Percentiles rank a stretch among this genome's conserved stretches.
phyloP scores from a whole-genome alignment of 2,888 invertebrate genomes.

The Petrolisthes manimaculis region DNA sequence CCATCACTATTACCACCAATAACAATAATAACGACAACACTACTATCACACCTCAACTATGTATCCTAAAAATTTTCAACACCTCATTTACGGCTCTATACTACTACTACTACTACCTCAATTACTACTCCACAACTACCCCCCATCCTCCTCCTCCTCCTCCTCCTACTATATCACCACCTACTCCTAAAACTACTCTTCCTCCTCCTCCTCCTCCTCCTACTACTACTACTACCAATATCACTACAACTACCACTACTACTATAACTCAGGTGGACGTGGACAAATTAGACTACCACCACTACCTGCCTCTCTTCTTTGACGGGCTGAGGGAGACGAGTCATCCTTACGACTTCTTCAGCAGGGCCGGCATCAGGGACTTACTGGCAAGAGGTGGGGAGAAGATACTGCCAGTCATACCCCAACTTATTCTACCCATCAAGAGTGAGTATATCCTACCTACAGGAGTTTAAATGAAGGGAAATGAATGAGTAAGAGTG shows the following conservation, averaged over 20 bases:
- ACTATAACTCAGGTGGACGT: constrained; percentile 79
- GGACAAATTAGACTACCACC: constrained; percentile 90
- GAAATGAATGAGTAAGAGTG: too few relatives aligned
- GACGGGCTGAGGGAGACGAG: constrained; percentile 88
- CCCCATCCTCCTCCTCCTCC: too few relatives aligned
- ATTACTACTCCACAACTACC: neutral
- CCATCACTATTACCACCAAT: neutral
- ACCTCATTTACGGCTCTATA: neutral
- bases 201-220: neutral
- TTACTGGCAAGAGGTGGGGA: constrained; percentile 85
- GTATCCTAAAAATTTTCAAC: neutral
- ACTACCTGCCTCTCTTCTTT: constrained; percentile 94
- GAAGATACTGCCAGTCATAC: constrained; percentile 89
- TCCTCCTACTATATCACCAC: too few relatives aligned
- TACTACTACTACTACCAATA: neutral
- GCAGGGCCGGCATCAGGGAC: constrained; percentile 88
- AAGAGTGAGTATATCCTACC: too few relatives aligned
- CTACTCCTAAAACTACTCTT: too few relatives aligned
- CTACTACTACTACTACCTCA: neutral
- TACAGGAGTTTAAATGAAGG: too few relatives aligned
- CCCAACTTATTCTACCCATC: constrained; percentile 87
- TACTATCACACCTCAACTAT: constrained; percentile 15
- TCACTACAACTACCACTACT: constrained; percentile 9
- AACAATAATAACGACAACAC: neutral
- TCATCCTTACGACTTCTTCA: constrained; percentile 89